Conservation (phyloP, 2,113 vertebrate species). For the Vulpes ferrilata region DNA sequence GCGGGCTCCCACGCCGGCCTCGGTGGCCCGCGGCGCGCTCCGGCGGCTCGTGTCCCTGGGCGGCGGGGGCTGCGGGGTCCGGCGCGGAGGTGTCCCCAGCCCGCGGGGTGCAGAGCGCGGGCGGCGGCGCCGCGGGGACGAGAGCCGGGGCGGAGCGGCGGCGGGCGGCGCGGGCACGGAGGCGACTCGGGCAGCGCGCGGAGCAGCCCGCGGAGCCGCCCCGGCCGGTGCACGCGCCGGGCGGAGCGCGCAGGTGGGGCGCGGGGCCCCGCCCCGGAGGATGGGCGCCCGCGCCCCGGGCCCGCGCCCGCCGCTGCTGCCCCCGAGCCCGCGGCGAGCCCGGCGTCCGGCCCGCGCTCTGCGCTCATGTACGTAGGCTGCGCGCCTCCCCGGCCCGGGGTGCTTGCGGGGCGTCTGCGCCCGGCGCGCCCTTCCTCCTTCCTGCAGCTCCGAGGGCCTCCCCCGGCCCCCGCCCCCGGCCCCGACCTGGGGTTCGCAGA, state of each 20-base stretch:
- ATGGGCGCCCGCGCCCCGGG: constrained; percentile 52
- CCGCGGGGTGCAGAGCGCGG: not conserved
- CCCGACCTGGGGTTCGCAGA: constrained; percentile 48
- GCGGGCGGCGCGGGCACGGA: constrained; percentile 26
- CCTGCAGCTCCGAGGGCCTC: not conserved
- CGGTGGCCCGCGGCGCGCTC: too few relatives aligned
- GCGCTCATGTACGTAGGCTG: constrained; percentile 77
- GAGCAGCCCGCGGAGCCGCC: constrained; percentile 47
- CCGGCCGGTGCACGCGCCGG: constrained; percentile 56
- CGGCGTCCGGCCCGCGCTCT: not conserved
- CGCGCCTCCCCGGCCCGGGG: not conserved
- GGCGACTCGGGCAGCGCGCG: not conserved
- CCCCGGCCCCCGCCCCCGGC: not conserved
- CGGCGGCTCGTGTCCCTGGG: too few relatives aligned
- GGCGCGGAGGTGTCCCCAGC: not conserved
- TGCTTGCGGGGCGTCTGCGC: constrained; percentile 21
- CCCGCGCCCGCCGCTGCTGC: constrained; percentile 28
- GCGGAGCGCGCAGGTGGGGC: constrained; percentile 66
- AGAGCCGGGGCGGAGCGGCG: not conserved
- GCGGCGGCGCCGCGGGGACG: not conserved
- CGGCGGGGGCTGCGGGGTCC: not conserved
- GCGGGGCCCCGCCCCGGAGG: not conserved
- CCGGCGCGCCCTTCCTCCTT: not conserved
- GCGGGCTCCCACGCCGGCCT: too few relatives aligned
- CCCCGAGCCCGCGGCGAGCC: not conserved